phyloP scores from a whole-genome alignment of 1,140 invertebrate genomes.

The Akabosia matsudoensis region DNA sequence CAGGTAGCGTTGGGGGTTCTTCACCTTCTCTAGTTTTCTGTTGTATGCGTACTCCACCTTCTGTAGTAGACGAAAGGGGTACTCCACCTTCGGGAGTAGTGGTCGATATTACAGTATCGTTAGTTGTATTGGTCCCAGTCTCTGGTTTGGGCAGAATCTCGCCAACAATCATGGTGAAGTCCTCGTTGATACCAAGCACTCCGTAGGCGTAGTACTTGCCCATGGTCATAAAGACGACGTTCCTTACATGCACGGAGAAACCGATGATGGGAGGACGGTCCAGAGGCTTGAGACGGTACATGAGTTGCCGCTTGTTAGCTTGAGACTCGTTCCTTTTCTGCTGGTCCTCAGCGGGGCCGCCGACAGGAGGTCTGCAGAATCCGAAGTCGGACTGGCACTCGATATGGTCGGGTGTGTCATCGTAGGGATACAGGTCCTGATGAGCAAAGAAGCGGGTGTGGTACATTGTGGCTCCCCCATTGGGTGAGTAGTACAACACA shows the following conservation, averaged over 20 bases:
- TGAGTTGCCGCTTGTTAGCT: neutral
- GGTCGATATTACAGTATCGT: too few species aligned
- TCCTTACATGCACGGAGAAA: neutral
- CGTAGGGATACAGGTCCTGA: too few species aligned
- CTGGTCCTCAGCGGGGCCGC: too few species aligned
- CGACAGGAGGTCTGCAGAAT: too few species aligned
- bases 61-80: neutral
- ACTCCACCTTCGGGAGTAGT: too few species aligned
- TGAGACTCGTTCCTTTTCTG: neutral
- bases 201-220: neutral
- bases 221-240: neutral
- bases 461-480: slow-evolving; percentile 28
- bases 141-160: neutral
- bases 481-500: slow-evolving; percentile 25
- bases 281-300: neutral
- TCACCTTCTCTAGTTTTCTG: too few species aligned
- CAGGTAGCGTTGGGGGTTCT: too few species aligned
- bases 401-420: too few species aligned
- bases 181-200: neutral
- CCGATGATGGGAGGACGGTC: neutral
- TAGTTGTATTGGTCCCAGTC: too few species aligned
- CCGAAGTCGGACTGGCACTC: too few species aligned
- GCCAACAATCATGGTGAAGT: neutral
- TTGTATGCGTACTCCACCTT: neutral
- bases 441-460: neutral